Evolutionary conservation across 2,113 vertebrate species (phyloP), one percentile per base, ranked within the genome.

Genomic region (Gracilinanus agilis): DNA sequence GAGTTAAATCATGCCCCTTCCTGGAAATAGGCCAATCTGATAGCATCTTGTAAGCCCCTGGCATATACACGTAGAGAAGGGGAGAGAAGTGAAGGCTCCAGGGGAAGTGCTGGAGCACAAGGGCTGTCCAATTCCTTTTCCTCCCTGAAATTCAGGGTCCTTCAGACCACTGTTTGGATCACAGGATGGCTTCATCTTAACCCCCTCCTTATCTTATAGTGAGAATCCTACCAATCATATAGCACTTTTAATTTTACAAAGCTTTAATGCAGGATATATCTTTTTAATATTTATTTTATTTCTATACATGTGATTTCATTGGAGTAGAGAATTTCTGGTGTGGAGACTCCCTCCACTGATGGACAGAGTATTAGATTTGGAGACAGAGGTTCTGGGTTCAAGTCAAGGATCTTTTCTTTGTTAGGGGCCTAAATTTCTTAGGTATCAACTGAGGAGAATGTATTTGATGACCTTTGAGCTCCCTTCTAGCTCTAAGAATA

Each of bases 61-160:
- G 55, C 40, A 19, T 53, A 61, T 92, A 19, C 24, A 95, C 7
- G 13, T 92, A 89, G 92, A 90, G 92, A 95, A 95, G 29, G 10
- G 55, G 0, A n/a, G 0, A 67, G 89, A 16, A 53, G 0, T 8
- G 12, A 9, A 92, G 6, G 9, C 92, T 93, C 90, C 25, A 23
- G 89, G 44, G 13, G 24, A 95, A 94, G 9, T 83, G 19, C 55
- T n/a, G 44, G 58, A 55, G 93, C 96, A 92, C 34, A 88, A 44
- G 34, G 49, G 4, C 23, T 92, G 13, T 95, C 27, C 8, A 1
- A 0, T 13, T 67, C 40, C 0, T 49, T 95, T 67, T 93, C 24
- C 11, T 90, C 7, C 27, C 90, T 89, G 55, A 75, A 67, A 88
- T 91, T 91, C 2, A 13, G 0, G 29, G 13, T 88, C 9, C 75